These are phyloP conservation scores for Oncorhynchus tshawytscha DNA, from an alignment of 2,113 vertebrate genomes.

Conservation along the genomic window DNA sequence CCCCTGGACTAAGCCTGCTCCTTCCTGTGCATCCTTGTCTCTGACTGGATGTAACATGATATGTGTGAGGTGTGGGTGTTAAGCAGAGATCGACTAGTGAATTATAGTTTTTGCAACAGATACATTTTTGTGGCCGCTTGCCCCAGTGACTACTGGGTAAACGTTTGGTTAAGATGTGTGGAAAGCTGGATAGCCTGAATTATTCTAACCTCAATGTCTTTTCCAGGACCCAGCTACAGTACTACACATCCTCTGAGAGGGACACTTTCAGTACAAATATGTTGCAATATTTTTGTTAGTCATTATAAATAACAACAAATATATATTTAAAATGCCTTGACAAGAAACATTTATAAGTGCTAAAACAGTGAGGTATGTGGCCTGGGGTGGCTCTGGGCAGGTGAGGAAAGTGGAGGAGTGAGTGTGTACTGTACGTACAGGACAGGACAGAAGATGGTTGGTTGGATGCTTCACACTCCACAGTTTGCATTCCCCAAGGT, in stretches of 20 bases:
- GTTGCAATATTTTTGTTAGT: not conserved
- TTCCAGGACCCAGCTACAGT: constrained; percentile 20
- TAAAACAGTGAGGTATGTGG: constrained; percentile 16
- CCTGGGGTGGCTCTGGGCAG: constrained; percentile 12
- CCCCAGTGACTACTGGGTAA: constrained; percentile 36
- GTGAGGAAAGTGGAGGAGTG: not conserved
- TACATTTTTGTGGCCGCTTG: constrained; percentile 65
- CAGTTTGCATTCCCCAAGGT: constrained; percentile 52
- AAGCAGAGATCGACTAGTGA: constrained; percentile 33
- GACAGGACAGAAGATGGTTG: constrained; percentile 21
- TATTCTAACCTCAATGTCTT: constrained; percentile 48
- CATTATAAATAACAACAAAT: too few relatives aligned
- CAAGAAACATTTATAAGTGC: not conserved
- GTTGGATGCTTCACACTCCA: constrained; percentile 43
- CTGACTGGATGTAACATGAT: constrained; percentile 13
- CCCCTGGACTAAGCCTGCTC: not conserved
- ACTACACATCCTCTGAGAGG: constrained; percentile 22
- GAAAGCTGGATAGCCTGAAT: constrained; percentile 43
- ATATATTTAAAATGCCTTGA: too few relatives aligned
- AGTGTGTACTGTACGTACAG: not conserved
- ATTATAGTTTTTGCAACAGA: constrained; percentile 45
- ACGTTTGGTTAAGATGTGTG: constrained; percentile 47
- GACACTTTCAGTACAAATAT: constrained; percentile 21
- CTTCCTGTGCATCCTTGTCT: not conserved
- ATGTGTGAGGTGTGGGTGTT: constrained; percentile 4